Base-by-base conservation (phyloP, 2,888 invertebrate genomes). In the Meteorus colon region DNA sequence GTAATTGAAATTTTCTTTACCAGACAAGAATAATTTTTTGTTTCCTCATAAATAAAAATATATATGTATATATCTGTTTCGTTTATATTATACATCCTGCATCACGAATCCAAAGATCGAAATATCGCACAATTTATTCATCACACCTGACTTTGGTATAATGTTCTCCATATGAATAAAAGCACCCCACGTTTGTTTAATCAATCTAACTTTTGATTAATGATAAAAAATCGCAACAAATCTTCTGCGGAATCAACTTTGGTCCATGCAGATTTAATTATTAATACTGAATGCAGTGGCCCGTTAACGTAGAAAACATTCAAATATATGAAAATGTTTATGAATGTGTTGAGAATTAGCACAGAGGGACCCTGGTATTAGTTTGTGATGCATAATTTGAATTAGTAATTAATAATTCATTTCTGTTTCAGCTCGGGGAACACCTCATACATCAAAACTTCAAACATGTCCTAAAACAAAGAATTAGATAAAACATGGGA, bases 381-480 rank as follows among this genome's bases (percentile, higher is more conserved):
- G 10, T 29, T 31, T 12, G 16, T 62, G 5, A 14, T 41, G 1
- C 3, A 29, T 12, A 60, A 10, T 10, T 4, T 60, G 12, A 37
- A 4, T n/a, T 19, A 19, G 14, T 0, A 51, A 51, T 55, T 19
- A 24, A 41, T 16, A 2, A 51, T 16, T 84, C 78, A 83, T 72
- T 82, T 84, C 34, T 78, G 82, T 62, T 85, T 83, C 71, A 91
- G 81, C 84, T 92, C 92, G 51, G 92, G 92, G 84, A 91, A 92
- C 79, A 91, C 85, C 79, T 92, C 91, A 79, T 91, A 90, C 83
- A 92, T 87, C 51, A 91, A 83, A 48, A 91, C 88, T 83, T 92
- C 92, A 74, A 92, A 88, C 71, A 92, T 88, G 79, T 91, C 91
- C 92, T 92, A 85, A 24, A 91, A 91, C 65, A 77, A 80, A 67